phyloP scores from a whole-genome alignment of 1,140 invertebrate species.

The Colletes gigas region DNA sequence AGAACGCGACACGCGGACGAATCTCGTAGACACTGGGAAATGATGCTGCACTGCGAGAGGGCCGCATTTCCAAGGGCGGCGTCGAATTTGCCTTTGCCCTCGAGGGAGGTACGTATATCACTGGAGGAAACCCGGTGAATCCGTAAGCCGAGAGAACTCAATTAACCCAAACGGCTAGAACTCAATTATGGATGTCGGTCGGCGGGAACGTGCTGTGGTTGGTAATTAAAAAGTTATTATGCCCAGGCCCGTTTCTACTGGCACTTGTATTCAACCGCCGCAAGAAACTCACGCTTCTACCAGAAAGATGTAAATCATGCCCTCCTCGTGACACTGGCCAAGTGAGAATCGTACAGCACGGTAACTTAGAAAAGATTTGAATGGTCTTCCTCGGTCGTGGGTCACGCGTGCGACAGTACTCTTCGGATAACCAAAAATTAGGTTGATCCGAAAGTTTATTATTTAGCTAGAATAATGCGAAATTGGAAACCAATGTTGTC shows the following conservation, averaged over 20 bases:
- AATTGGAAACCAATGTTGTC: too few relatives aligned
- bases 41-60: slow-evolving; percentile 54
- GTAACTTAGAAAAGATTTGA: too few relatives aligned
- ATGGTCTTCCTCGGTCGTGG: neutral
- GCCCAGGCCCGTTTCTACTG: slow-evolving; percentile 67
- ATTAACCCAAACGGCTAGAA: slow-evolving; percentile 56
- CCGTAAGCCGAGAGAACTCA: slow-evolving; percentile 29
- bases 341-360: slow-evolving; percentile 31
- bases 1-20: slow-evolving; percentile 34
- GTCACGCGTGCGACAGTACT: too few relatives aligned
- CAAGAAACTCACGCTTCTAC: slow-evolving; percentile 47
- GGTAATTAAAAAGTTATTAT: slow-evolving; percentile 67
- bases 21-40: slow-evolving; percentile 51
- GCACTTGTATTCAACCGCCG: slow-evolving; percentile 53
- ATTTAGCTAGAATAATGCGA: too few relatives aligned
- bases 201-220: slow-evolving; percentile 23
- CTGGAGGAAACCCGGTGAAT: slow-evolving; percentile 23
- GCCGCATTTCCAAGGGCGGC: slow-evolving; percentile 52
- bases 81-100: slow-evolving; percentile 59
- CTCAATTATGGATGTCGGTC: slow-evolving; percentile 56
- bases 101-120: slow-evolving; percentile 60
- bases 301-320: slow-evolving; percentile 52
- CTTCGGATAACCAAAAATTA: too few relatives aligned
- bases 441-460: too few relatives aligned
- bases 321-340: slow-evolving; percentile 43